Conservation (phyloP, 1,140 invertebrate genomes). For the Caerostris darwini region DNA sequence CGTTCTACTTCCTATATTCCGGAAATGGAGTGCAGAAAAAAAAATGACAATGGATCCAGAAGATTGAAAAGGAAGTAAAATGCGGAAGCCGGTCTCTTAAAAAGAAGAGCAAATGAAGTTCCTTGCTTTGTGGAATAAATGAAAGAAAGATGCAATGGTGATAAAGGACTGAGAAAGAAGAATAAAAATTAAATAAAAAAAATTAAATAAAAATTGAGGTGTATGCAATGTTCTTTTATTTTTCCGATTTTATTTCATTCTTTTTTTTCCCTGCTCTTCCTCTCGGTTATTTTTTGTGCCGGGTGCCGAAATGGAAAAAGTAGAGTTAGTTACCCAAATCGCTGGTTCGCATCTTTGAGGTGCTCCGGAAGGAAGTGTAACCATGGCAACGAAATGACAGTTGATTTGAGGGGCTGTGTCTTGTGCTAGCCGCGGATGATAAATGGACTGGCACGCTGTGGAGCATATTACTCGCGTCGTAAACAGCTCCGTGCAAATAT, state of each 20-base stretch:
- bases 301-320: background rate
- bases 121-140: slow-evolving; percentile 43
- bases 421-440: background rate
- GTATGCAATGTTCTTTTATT: background rate
- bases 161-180: background rate
- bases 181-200: background rate
- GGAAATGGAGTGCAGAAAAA: background rate
- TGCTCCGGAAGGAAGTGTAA: background rate
- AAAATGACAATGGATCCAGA: background rate
- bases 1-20: background rate
- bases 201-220: background rate
- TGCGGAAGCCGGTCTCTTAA: background rate
- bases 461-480: background rate
- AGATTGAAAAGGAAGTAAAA: slow-evolving; percentile 5
- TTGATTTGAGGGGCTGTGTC: background rate
- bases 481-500: slow-evolving; percentile 1
- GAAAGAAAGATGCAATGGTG: slow-evolving; percentile 55
- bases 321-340: background rate
- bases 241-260: too few relatives aligned
- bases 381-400: background rate
- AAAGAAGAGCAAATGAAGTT: slow-evolving; percentile 13
- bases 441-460: background rate
- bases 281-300: too few relatives aligned
- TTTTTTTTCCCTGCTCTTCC: background rate
- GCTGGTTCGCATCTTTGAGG: background rate